These are phyloP conservation scores for Brachionus sp. DNA, from an alignment of 1,140 invertebrate species.

Conservation along the genomic window DNA sequence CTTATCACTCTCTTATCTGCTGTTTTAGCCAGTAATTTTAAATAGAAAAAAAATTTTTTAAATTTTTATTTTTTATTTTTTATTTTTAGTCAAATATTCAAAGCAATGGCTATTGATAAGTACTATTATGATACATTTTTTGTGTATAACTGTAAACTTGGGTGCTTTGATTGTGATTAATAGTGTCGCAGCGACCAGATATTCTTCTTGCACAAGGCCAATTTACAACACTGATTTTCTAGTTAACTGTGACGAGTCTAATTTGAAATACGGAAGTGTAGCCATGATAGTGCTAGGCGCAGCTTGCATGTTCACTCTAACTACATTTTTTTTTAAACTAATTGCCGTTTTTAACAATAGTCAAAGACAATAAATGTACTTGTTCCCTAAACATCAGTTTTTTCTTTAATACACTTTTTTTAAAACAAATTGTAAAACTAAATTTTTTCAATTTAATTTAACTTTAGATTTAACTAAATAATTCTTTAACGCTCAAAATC, in stretches of 20 bases:
- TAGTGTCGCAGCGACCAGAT: not conserved
- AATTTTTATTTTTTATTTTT: not conserved
- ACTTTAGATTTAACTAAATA: no score
- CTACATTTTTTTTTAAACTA: slow-evolving; percentile 33
- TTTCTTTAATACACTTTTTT: not conserved
- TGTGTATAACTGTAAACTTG: not conserved
- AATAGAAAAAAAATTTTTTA: not conserved
- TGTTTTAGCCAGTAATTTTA: not conserved
- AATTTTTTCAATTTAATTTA: no score
- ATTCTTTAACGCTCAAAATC: no score
- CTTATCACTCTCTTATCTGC: not conserved
- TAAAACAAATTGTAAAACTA: not conserved
- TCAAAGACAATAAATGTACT: not conserved
- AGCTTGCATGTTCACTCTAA: not conserved
- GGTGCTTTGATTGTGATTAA: slow-evolving; percentile 8
- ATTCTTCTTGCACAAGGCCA: not conserved
- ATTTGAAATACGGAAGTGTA: slow-evolving; percentile 23
- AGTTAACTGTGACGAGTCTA: not conserved
- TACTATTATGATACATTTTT: slow-evolving; percentile 22
- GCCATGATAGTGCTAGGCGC: not conserved
- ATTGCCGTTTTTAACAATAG: slow-evolving; percentile 30
- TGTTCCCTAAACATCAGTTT: not conserved
- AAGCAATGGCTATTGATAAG: not conserved
- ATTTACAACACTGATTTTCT: not conserved
- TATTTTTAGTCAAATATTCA: slow-evolving; percentile 12